Evolutionary conservation across 1,140 invertebrate genomes (phyloP).

Genomic region (Saxidomus purpurata): DNA sequence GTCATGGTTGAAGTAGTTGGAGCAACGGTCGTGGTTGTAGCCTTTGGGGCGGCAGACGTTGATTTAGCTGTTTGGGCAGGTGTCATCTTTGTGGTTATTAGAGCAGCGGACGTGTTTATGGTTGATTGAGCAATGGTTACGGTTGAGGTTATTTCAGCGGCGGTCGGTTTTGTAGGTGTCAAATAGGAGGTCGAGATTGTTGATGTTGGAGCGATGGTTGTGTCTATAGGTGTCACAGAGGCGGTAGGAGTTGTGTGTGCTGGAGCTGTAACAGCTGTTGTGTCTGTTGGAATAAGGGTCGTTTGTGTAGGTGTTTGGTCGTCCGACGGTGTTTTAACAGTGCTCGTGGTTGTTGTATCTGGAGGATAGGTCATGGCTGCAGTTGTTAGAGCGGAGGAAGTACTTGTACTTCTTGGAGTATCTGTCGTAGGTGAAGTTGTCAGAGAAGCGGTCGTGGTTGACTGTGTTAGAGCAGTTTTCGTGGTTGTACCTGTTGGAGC

Average conservation of each 20-base stretch:
- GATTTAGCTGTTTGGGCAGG: background rate
- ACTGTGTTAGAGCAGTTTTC: background rate
- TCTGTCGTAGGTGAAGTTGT: background rate
- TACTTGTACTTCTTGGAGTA: background rate
- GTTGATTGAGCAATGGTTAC: background rate
- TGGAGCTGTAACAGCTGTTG: too few species aligned
- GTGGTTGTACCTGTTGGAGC: background rate
- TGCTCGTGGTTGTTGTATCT: too few species aligned
- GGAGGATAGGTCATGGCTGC: background rate
- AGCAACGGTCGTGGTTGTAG: background rate
- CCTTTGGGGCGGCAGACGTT: background rate
- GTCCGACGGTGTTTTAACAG: background rate
- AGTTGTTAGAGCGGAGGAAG: background rate
- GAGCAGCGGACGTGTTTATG: background rate
- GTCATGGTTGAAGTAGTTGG: background rate
- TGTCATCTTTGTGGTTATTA: too few species aligned
- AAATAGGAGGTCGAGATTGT: too few species aligned
- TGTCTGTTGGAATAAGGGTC: too few species aligned
- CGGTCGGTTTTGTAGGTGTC: too few species aligned
- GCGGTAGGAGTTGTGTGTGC: too few species aligned
- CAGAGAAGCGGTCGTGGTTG: background rate
- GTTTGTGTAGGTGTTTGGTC: too few species aligned
- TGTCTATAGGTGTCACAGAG: background rate
- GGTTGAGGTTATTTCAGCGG: background rate
- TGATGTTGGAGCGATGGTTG: background rate